Evolutionary conservation across 2,113 vertebrate genomes (phyloP).

Genomic region (Opisthocomus hoazin): DNA sequence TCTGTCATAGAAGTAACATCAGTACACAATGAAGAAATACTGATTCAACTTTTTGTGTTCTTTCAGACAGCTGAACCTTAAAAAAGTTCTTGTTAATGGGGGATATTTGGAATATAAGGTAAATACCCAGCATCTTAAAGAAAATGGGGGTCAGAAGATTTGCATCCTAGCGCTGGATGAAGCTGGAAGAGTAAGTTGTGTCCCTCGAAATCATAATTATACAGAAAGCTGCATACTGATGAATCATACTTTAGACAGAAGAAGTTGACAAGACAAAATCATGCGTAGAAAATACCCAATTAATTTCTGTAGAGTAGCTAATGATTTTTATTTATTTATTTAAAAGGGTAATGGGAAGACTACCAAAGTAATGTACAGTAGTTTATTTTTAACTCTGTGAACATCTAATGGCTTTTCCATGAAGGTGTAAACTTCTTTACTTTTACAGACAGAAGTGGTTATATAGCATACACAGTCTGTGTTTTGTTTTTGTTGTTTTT

Average conservation of each 20-base stretch:
- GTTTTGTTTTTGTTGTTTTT: rapidly evolving
- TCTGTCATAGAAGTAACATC: not conserved
- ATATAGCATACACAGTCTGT: rapidly evolving
- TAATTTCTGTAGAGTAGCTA: not conserved
- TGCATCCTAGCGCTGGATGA: conserved; percentile 87
- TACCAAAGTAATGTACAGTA: not conserved
- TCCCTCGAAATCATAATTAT: not conserved
- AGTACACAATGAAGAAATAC: not conserved
- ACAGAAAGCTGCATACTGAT: not conserved
- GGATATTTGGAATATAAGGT: conserved; percentile 90
- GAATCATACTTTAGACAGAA: not conserved
- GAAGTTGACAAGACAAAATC: not conserved
- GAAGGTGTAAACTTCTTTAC: not conserved
- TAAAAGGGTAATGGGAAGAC: not conserved
- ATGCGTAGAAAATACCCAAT: rapidly evolving
- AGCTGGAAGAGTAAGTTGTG: conserved; percentile 86
- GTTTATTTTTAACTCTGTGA: not conserved
- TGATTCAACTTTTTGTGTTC: not conserved
- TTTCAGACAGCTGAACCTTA: conserved; percentile 90
- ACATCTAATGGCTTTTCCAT: not conserved
- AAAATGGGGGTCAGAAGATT: conserved; percentile 86
- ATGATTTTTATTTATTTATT: not conserved
- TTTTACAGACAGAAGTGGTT: not conserved
- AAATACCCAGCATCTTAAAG: conserved; percentile 84
- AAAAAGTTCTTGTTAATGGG: conserved; percentile 89